Percentiles rank a stretch among this genome's conserved stretches.
Conservation (phyloP, 2,888 invertebrate species). For the Leptopterna dolabrata region DNA sequence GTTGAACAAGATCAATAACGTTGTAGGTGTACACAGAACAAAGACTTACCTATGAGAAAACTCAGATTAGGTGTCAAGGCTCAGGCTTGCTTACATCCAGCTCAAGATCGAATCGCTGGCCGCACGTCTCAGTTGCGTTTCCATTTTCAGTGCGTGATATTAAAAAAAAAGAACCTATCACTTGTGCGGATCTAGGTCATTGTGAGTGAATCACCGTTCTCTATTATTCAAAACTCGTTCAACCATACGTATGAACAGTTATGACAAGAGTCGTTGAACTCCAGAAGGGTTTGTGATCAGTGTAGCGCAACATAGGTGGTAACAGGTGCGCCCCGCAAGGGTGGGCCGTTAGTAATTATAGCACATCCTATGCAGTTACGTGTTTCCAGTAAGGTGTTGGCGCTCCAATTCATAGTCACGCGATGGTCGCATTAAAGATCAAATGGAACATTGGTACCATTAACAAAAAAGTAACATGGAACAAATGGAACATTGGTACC, state of each 20-base stretch:
- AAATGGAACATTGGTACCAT: no score
- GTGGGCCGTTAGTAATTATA: not conserved
- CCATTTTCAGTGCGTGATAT: not conserved
- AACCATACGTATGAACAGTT: slow-evolving; percentile 45
- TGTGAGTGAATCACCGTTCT: slow-evolving; percentile 18
- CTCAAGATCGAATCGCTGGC: no score
- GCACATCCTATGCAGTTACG: not conserved
- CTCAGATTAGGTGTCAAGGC: no score
- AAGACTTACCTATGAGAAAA: no score
- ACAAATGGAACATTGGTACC: no score
- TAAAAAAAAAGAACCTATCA: not conserved
- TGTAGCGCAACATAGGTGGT: not conserved
- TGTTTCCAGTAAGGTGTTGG: not conserved
- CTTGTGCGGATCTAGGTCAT: slow-evolving; percentile 31
- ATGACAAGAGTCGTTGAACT: slow-evolving; percentile 22
- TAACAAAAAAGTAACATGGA: no score
- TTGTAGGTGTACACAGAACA: no score
- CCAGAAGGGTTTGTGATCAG: slow-evolving; percentile 8
- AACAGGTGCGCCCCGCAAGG: not conserved
- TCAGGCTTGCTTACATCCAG: no score
- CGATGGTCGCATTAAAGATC: not conserved
- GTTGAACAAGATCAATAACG: no score
- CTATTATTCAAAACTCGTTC: slow-evolving; percentile 40
- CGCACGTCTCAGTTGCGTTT: not conserved
- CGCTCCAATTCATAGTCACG: not conserved